Conservation (phyloP, 2,888 invertebrate genomes). For the Thera obeliscata region DNA sequence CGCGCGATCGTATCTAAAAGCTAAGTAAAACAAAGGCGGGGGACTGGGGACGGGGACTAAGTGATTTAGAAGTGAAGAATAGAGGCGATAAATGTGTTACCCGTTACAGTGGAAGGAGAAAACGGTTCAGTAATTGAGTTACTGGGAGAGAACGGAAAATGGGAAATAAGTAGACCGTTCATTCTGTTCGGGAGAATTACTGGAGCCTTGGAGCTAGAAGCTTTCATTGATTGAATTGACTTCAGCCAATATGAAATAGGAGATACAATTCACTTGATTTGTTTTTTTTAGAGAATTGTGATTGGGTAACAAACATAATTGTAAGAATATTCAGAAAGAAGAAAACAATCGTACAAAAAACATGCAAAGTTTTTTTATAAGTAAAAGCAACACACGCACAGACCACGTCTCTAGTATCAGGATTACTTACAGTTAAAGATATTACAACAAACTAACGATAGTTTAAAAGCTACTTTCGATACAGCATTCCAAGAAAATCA, state of each 20-base stretch:
- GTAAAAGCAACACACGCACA: background rate
- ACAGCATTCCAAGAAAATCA: background rate
- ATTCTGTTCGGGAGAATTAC: slow-evolving; percentile 6
- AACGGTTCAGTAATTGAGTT: slow-evolving; percentile 33
- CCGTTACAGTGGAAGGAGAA: slow-evolving; percentile 37
- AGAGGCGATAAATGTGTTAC: slow-evolving; percentile 35
- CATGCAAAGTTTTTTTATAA: too few species aligned
- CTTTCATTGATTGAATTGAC: background rate
- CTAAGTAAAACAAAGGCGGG: slow-evolving; percentile 6
- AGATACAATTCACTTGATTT: background rate
- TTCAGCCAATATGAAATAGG: background rate
- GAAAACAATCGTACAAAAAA: too few species aligned
- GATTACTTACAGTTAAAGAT: background rate
- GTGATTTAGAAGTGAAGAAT: slow-evolving; percentile 41
- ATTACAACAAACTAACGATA: background rate
- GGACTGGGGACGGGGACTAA: slow-evolving; percentile 39
- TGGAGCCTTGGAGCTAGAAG: background rate
- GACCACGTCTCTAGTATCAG: background rate
- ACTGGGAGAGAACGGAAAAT: slow-evolving; percentile 21
- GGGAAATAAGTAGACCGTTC: slow-evolving; percentile 26
- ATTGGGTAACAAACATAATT: too few species aligned
- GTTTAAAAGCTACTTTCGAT: background rate
- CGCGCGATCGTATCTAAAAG: background rate
- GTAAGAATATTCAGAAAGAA: too few species aligned
- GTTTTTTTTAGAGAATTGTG: background rate